Conservation (phyloP, 2,888 invertebrate genomes). For the Allacma fusca region DNA sequence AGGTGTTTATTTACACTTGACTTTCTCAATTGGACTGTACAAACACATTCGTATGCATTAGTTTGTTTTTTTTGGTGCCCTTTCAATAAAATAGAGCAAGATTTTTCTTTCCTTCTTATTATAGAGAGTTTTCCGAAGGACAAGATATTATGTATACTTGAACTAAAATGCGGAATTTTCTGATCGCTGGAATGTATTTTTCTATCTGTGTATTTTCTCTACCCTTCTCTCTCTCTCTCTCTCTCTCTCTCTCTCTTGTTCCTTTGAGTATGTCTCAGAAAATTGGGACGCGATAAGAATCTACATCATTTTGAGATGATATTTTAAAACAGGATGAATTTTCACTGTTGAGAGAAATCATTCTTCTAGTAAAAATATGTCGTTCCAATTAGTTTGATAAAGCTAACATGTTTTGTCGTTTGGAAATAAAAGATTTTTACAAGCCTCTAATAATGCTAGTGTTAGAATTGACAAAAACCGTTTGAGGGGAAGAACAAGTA, state of each 20-base stretch:
- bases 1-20: conserved; percentile 41
- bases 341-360: not conserved
- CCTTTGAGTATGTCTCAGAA: not conserved
- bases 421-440: conserved; percentile 8
- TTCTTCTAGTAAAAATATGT: not conserved
- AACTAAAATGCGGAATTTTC: no score
- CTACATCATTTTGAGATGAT: not conserved
- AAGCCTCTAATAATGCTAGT: not conserved
- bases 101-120: not conserved
- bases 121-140: no score
- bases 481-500: not conserved
- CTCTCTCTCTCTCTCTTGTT: no score
- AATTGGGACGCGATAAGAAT: not conserved
- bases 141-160: no score
- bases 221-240: no score
- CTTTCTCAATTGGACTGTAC: not conserved
- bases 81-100: not conserved
- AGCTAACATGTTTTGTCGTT: not conserved
- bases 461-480: not conserved
- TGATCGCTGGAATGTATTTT: no score
- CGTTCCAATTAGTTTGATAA: not conserved
- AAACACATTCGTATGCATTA: conserved; percentile 21
- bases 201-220: no score
- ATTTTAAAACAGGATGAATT: not conserved
- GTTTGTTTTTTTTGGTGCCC: not conserved